Percentiles rank a stretch among this genome's conserved stretches.
Conservation (phyloP, 2,888 invertebrate species). For the Bombyx huttoni region DNA sequence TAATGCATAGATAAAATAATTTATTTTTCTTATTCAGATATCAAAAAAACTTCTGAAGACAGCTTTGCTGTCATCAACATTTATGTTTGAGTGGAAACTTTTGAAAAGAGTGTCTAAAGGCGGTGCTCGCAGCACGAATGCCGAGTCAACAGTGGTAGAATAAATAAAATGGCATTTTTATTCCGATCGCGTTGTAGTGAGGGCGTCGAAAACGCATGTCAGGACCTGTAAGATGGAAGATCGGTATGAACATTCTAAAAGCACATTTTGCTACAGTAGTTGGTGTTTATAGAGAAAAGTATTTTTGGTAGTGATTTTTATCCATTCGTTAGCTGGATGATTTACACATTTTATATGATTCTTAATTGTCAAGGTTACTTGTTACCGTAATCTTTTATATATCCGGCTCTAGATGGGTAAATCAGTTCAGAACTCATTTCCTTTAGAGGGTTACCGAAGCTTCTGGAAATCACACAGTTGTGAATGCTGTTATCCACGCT, state of each 20-base stretch:
- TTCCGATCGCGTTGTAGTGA: conserved; percentile 10
- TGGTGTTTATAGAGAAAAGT: not conserved
- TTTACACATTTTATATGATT: not conserved
- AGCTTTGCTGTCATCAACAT: conserved; percentile 23
- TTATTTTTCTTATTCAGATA: not conserved
- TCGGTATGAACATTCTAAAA: not conserved
- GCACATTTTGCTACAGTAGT: not conserved
- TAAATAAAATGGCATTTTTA: conserved; percentile 1
- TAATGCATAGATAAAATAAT: not conserved
- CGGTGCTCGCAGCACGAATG: not conserved
- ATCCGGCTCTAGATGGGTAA: too few species aligned
- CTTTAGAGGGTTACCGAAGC: too few species aligned
- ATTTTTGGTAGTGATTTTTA: not conserved
- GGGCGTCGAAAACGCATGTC: not conserved
- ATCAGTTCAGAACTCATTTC: too few species aligned
- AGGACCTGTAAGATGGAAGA: not conserved
- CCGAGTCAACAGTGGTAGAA: conserved; percentile 1
- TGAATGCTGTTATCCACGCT: too few species aligned
- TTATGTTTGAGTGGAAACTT: conserved; percentile 29
- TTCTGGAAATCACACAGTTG: too few species aligned
- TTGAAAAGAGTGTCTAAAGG: conserved; percentile 19
- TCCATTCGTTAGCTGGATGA: not conserved
- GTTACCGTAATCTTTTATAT: too few species aligned
- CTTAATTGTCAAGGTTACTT: too few species aligned
- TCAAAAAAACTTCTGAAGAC: not conserved